Base-by-base conservation (phyloP, 2,888 invertebrate genomes). In the Agrotis segetum region DNA sequence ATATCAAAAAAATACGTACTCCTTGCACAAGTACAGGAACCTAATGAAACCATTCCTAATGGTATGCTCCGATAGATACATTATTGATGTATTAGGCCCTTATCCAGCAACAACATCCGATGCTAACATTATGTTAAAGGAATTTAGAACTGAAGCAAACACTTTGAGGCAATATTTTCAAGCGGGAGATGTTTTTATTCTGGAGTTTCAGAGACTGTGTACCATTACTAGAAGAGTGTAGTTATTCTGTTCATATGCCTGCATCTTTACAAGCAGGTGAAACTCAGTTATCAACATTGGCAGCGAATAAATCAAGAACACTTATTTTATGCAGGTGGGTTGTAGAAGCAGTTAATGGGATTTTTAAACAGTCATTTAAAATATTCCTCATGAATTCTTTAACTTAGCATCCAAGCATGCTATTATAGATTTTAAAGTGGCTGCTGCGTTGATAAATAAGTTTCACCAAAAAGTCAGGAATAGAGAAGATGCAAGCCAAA, bases 61-160 rank as follows among this genome's bases (percentile, higher is more conserved):
- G 34, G 52, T 67, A n/a, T 59, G 46, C 9, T 56, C 50, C 29
- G 69, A 69, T 69, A 66, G 69, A 21, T 47, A 66, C 47, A 69
- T 69, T 49, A 61, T 74, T 47, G 69, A 74, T 62, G 69, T 69
- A 19, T 44, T 74, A 29, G 68, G 71, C 19, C 71, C 71, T 24
- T 66, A 71, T 67, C 66, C 66, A 55, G 66, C 71, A 16, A 60
- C 59, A 46, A 46, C 44, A 21, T 60, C 44, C 21, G 59, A 46
- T 44, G 59, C 44, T 6, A 19, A n/a, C 14, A 58, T 58, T 2
- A 40, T 58, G n/a, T 9, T 5, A n/a, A 24, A 24, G 24, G 24
- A 24, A 24, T 24, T 24, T 24, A 24, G 24, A 24, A 24, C 24
- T 24, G 24, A 24, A 24, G 24, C 24, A 24, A 24, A 24, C 24